Percentiles rank a stretch among this genome's conserved stretches.
These are phyloP conservation scores for Helarctos malayanus DNA, from an alignment of 2,797 vertebrate species.

Conservation along the genomic window DNA sequence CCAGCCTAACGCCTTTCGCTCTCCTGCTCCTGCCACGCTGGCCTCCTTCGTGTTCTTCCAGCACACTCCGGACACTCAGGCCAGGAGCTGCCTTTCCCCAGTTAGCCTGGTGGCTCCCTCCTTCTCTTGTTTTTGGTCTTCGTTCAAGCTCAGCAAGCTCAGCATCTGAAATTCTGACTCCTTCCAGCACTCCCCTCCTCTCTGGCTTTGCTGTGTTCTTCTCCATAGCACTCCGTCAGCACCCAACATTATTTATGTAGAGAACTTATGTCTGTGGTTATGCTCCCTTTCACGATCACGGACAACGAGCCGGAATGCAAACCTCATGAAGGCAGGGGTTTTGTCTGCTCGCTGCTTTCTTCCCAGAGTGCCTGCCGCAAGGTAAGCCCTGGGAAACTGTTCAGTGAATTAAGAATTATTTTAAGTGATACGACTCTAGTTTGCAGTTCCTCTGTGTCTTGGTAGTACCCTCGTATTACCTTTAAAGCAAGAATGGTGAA, in stretches of 20 bases:
- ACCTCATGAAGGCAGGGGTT: not conserved
- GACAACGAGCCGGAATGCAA: not conserved
- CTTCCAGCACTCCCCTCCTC: not conserved
- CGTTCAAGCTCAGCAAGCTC: not conserved
- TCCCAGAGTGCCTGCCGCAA: not conserved
- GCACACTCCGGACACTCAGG: not conserved
- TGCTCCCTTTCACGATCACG: not conserved
- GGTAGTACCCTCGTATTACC: not conserved
- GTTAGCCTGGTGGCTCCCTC: accelerated
- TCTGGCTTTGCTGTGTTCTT: not conserved
- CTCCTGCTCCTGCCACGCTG: not conserved
- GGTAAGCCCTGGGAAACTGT: not conserved
- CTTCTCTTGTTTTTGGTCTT: not conserved
- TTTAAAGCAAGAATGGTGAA: not conserved
- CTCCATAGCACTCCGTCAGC: not conserved
- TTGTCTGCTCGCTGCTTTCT: not conserved
- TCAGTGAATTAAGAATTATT: not conserved
- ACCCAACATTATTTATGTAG: accelerated
- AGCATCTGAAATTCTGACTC: not conserved
- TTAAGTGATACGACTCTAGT: not conserved
- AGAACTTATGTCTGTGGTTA: not conserved
- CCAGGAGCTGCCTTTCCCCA: not conserved
- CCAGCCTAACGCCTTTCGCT: not conserved
- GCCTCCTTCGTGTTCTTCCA: not conserved
- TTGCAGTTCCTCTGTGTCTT: not conserved